Evolutionary conservation across 2,797 vertebrate species (phyloP), one percentile per base, ranked within the genome.

Genomic region (Dipus sagitta): DNA sequence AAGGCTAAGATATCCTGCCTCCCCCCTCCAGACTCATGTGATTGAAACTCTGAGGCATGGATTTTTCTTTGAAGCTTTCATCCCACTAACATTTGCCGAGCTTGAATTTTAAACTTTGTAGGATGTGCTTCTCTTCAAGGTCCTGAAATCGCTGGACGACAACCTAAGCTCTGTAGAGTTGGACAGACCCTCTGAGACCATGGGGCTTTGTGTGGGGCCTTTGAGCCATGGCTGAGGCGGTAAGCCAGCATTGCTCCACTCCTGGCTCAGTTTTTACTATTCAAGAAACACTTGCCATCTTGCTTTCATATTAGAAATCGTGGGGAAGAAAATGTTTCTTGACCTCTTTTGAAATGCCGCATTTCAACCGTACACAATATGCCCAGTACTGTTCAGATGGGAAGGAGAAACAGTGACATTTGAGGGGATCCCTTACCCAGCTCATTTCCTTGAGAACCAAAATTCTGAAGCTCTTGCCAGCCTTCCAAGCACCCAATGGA

Each of bases 361-460:
- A 23, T 77, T 94, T 83, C 54, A 75, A 23, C 60, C 42, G 87
- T 26, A 54, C 24, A 30, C 70, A 12, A 3, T 85, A 68, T 68
- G 38, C 15, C 79, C 60, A 5, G 34, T 77, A 26, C 60, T 86
- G 18, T 93, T 96, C 93, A 93, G 95, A 87, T 71, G 72, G 91
- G 77, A 81, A 78, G 90, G 89, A 77, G 82, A 72, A 34, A 77
- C 23, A 42, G 12, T 95, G 95, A 74, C 88, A 96, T 93, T 95
- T 83, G 90, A 86, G 96, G 94, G 93, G 90, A 95, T 95, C 87
- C 96, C 95, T 95, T 92, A 89, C 81, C 88, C 65, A n/a, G 90
- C 89, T 93, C 89, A 88, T 94, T 96, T 96, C 94, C 96, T 97
- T 95, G 95, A 96, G 92, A 94, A 95, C 70, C 74, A 26, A 71